Conservation (phyloP, 2,113 vertebrate species). For the Phylloscopus trochiloides region DNA sequence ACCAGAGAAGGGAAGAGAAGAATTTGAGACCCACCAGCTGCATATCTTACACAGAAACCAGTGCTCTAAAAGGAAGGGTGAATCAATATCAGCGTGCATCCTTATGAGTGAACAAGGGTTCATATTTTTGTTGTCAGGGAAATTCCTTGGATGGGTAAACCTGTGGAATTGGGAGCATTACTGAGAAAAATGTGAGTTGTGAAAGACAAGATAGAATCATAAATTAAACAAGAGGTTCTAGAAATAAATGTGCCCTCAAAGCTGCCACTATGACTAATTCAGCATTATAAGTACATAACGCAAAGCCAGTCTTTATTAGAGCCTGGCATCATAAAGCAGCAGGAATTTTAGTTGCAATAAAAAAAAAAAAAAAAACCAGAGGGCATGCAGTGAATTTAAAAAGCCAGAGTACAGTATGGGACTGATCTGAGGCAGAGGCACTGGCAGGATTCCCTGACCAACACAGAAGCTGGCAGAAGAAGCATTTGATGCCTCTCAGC, state of each 20-base stretch:
- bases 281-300: neutral
- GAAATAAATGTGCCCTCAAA: conserved; percentile 51
- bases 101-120: neutral
- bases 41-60: neutral
- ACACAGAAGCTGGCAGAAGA: neutral
- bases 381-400: conserved; percentile 13
- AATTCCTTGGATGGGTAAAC: conserved; percentile 49
- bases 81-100: neutral
- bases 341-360: conserved; percentile 5
- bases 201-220: conserved; percentile 55
- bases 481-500: neutral
- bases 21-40: neutral
- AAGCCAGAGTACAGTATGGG: neutral
- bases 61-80: neutral
- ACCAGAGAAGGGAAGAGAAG: neutral
- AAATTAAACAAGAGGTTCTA: conserved; percentile 43
- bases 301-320: conserved; percentile 52
- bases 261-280: conserved; percentile 54
- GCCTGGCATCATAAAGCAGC: conserved; percentile 1
- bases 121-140: conserved; percentile 52
- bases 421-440: neutral
- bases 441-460: neutral
- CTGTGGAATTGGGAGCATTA: conserved; percentile 5
- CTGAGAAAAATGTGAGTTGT: conserved; percentile 38
- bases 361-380: neutral